phyloP scores from a whole-genome alignment of 2,797 vertebrate species.

The Hybognathus amarus region DNA sequence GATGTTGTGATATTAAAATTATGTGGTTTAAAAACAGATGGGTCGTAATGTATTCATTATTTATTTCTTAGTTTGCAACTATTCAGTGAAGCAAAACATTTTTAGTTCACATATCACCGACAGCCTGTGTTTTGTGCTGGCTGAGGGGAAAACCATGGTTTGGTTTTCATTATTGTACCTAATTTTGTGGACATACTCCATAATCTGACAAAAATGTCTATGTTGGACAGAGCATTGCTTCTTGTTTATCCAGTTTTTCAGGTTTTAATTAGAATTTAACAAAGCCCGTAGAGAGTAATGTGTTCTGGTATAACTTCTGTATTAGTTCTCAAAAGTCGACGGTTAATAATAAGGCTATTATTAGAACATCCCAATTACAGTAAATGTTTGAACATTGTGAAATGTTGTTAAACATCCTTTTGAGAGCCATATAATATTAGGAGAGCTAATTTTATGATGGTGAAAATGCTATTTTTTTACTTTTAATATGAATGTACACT shows the following conservation, averaged over 20 bases:
- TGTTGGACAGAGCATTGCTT: neutral
- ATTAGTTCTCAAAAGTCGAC: neutral
- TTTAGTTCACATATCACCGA: neutral
- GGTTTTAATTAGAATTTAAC: constrained; percentile 4
- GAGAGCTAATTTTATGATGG: neutral
- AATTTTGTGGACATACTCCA: neutral
- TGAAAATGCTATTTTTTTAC: neutral
- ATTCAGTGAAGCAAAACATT: neutral
- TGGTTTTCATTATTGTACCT: no score
- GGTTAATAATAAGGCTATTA: constrained; percentile 26
- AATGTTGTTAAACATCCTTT: constrained; percentile 22
- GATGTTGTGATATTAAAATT: neutral
- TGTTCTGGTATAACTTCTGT: neutral
- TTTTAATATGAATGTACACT: neutral
- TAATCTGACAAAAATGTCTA: constrained; percentile 3
- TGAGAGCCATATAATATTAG: neutral
- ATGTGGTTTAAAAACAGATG: neutral
- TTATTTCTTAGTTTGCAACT: neutral
- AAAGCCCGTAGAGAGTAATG: neutral
- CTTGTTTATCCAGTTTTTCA: constrained; percentile 7
- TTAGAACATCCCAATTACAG: constrained; percentile 15
- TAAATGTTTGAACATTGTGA: constrained; percentile 35
- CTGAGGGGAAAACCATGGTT: neutral
- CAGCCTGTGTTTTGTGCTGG: neutral
- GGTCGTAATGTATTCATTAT: neutral